Evolutionary conservation across 2,113 vertebrate species (phyloP), one percentile per base, ranked within the genome.

Genomic region (Dunckerocampus dactyliophorus): DNA sequence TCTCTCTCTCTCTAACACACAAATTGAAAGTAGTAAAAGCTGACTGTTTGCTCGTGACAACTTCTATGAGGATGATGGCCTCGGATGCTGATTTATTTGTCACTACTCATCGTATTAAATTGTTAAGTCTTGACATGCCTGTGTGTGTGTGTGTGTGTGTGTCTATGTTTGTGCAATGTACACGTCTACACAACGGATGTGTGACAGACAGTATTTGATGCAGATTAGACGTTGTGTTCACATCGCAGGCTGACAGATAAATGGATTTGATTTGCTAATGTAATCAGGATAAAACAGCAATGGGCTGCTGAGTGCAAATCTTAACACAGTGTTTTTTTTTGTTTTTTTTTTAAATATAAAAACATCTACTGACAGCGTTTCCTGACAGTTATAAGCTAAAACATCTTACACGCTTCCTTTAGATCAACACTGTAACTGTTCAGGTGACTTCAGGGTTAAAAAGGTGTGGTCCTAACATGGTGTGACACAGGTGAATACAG

Each of bases 221-320:
- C 90, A 97, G 96, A 98, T 96, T 96, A 96, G 94, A 93, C 92
- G 91, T 92, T 93, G 94, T 93, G 91, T 92, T 95, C 92, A 94
- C 93, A 95, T 85, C 95, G 94, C 93, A 91, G 92, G 93, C 94
- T 95, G 94, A 95, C 94, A 92, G 94, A 87, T 76, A 86, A 83
- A 97, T 97, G 94, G 93, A 98, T 99, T 97, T 98, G 96, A 98
- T 99, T 99, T 98, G 95, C 95, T 95, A 99, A 98, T 99, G 95
- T 95, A 98, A 98, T 99, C 95, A 98, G 94, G 95, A 95, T 96
- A 96, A 93, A 92, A 92, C 80, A 79, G 93, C 94, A 94, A 95
- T 93, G 75, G 68, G 72, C 70, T 51, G 70, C 70, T 69, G 92
- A 95, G 94, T 90, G 89, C 93, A 96, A 95, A 97, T 80, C 72